Percentiles rank a stretch among this genome's conserved stretches.
Evolutionary conservation across 2,797 vertebrate genomes (phyloP).

Genomic region (Apogon hyalosoma): DNA sequence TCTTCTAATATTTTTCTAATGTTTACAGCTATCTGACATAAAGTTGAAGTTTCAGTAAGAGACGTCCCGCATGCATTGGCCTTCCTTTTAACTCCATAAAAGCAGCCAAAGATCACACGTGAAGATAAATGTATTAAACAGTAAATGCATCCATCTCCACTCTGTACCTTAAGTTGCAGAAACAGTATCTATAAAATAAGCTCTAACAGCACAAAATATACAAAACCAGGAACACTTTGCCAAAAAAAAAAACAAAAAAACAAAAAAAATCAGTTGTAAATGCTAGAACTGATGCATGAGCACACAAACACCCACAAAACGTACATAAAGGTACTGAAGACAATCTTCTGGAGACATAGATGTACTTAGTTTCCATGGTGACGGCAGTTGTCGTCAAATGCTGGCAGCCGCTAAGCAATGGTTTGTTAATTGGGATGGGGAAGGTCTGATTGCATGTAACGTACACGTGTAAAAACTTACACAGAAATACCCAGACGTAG

Average conservation of each 20-base stretch:
- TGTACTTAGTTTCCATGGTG: slow-evolving; percentile 80
- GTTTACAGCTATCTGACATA: slow-evolving; percentile 31
- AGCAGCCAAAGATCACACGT: slow-evolving; percentile 48
- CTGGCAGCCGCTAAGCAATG: slow-evolving; percentile 54
- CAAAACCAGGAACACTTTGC: slow-evolving; percentile 12
- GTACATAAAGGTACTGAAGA: slow-evolving; percentile 60
- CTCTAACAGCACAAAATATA: slow-evolving; percentile 34
- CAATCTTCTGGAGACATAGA: slow-evolving; percentile 62
- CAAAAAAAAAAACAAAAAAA: background rate
- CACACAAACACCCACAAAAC: slow-evolving; percentile 24
- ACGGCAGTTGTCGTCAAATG: slow-evolving; percentile 64
- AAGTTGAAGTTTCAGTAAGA: slow-evolving; percentile 32
- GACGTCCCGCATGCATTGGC: slow-evolving; percentile 57
- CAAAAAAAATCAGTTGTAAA: slow-evolving; percentile 10
- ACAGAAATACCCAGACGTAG: slow-evolving; percentile 30
- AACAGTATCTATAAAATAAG: slow-evolving; percentile 8
- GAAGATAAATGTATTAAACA: slow-evolving; percentile 31
- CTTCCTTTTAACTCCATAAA: slow-evolving; percentile 46
- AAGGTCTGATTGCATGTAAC: slow-evolving; percentile 61
- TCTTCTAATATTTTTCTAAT: slow-evolving; percentile 24
- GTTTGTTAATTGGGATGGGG: slow-evolving; percentile 63
- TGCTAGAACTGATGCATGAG: slow-evolving; percentile 46
- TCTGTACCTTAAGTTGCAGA: slow-evolving; percentile 19
- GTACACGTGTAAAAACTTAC: slow-evolving; percentile 5
- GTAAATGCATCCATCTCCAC: slow-evolving; percentile 4